These are phyloP conservation scores for Ciona savignyi DNA, from an alignment of 23 tunicate species.

Conservation along the genomic window DNA sequence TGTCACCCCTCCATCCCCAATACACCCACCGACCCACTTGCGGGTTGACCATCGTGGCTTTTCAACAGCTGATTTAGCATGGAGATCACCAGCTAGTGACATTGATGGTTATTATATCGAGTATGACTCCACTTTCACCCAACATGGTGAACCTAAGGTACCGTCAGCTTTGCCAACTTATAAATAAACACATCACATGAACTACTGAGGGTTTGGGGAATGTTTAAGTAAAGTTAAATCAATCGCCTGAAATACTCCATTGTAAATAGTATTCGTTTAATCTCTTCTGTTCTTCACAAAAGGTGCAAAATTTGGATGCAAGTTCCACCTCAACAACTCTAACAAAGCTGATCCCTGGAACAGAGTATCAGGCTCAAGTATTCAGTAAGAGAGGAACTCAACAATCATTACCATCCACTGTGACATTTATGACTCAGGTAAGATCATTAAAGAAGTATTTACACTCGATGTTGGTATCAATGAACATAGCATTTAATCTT, in stretches of 20 bases:
- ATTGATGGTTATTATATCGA: constrained; percentile 35
- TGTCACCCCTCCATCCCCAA: too few species aligned
- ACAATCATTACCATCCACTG: constrained; percentile 43
- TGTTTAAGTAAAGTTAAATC: too few species aligned
- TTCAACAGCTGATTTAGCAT: constrained; percentile 21
- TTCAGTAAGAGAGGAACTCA: constrained; percentile 8
- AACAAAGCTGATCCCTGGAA: constrained; percentile 46
- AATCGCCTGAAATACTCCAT: too few species aligned
- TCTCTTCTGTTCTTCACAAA: too few species aligned
- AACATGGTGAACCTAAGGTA: constrained; percentile 23
- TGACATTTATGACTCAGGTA: constrained; percentile 50
- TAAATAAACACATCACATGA: too few species aligned
- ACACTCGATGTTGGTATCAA: too few species aligned
- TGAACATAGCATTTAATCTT: too few species aligned
- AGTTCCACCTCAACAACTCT: constrained; percentile 14
- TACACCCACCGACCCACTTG: too few species aligned
- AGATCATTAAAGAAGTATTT: not conserved
- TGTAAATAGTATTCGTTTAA: not conserved
- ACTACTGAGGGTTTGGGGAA: too few species aligned
- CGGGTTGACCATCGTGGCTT: not conserved
- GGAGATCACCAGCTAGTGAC: constrained; percentile 15
- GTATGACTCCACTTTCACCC: constrained; percentile 39
- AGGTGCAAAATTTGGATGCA: not conserved
- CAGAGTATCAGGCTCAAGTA: constrained; percentile 48
- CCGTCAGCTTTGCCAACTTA: too few species aligned